phyloP scores from a whole-genome alignment of 2,113 vertebrate genomes.

The Eublepharis macularius region DNA sequence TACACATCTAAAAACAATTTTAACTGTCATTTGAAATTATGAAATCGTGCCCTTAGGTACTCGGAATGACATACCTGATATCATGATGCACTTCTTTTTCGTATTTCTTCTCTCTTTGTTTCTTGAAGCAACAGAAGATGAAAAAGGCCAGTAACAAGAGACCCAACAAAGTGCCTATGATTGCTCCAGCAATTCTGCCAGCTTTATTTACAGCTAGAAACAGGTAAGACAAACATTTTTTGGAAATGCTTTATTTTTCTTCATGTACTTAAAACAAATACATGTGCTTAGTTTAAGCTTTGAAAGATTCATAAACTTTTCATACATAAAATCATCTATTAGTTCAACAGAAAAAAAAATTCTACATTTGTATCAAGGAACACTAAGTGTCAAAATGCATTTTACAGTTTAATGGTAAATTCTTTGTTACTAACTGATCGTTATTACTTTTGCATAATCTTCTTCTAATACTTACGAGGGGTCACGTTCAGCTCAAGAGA shows the following conservation, averaged over 20 bases:
- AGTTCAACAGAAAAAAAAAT: no score
- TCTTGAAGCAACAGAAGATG: slow-evolving; percentile 87
- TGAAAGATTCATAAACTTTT: no score
- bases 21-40: background rate
- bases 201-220: slow-evolving; percentile 86
- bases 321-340: no score
- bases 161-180: slow-evolving; percentile 84
- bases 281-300: background rate
- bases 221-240: slow-evolving; percentile 38
- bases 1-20: no score
- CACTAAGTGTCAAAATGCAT: background rate
- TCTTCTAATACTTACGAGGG: slow-evolving; percentile 82
- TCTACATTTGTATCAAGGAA: background rate
- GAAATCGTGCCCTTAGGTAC: background rate
- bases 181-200: slow-evolving; percentile 82
- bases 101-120: slow-evolving; percentile 90
- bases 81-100: slow-evolving; percentile 97
- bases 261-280: background rate
- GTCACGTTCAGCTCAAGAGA: slow-evolving; percentile 79
- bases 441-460: background rate
- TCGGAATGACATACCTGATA: slow-evolving; percentile 82
- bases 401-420: background rate
- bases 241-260: background rate
- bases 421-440: background rate
- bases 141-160: slow-evolving; percentile 82